phyloP scores from a whole-genome alignment of 2,888 invertebrate species.

The Stenchaetothrips biformis region DNA sequence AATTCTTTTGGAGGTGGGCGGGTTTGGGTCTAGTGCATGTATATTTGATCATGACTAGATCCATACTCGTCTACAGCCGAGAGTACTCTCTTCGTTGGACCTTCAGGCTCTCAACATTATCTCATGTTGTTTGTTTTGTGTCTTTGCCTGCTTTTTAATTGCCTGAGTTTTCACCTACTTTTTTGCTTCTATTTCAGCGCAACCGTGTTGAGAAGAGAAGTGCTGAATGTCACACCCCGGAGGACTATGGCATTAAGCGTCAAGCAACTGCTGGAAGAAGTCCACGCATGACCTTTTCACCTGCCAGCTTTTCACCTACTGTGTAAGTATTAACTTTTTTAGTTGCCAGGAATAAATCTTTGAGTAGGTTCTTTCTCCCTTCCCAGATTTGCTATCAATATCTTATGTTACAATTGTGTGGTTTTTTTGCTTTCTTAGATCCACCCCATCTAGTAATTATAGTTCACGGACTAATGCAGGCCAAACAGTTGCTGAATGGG shows the following conservation, averaged over 20 bases:
- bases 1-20: slow-evolving; percentile 60
- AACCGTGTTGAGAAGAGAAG: neutral
- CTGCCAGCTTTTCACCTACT: slow-evolving; percentile 41
- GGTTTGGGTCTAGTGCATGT: slow-evolving; percentile 76
- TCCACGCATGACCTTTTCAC: slow-evolving; percentile 39
- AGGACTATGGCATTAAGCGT: neutral
- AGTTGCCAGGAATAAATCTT: slow-evolving; percentile 42
- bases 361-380: slow-evolving; percentile 48
- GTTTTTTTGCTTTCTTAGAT: slow-evolving; percentile 29
- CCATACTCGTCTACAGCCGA: slow-evolving; percentile 77
- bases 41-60: slow-evolving; percentile 68
- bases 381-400: slow-evolving; percentile 37
- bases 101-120: too few relatives aligned
- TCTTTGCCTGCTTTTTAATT: too few relatives aligned
- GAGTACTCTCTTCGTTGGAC: too few relatives aligned
- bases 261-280: slow-evolving; percentile 29
- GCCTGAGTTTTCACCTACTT: too few relatives aligned
- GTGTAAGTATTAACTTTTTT: slow-evolving; percentile 42
- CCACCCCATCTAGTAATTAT: slow-evolving; percentile 45
- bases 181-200: neutral
- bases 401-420: neutral
- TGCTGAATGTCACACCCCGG: neutral
- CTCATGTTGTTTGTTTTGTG: too few relatives aligned
- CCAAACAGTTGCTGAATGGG: slow-evolving; percentile 40
- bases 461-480: slow-evolving; percentile 44